Evolutionary conservation across 2,797 vertebrate genomes (phyloP), one percentile per base, ranked within the genome.

Genomic region (Mionectes olivaceus): DNA sequence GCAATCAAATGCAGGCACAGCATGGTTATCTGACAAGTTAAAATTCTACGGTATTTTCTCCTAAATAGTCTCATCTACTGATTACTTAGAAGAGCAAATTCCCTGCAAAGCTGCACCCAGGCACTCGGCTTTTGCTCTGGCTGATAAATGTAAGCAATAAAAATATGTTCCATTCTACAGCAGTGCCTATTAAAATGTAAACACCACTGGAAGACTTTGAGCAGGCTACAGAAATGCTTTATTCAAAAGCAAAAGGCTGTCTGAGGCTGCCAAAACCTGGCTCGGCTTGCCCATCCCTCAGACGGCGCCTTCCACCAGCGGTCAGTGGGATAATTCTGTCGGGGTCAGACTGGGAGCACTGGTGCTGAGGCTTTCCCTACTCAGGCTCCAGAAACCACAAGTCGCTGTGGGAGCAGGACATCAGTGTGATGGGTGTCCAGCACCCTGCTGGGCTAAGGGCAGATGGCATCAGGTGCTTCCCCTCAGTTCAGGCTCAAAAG

Each of bases 181-280:
- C 91, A 91, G 92, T 53, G 86, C 91, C 97, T 95, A 97, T 97
- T 97, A 97, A 98, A 97, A 98, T 97, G 97, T 96, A 97, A 97
- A 97, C 96, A 92, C 81, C 82, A 89, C 71, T 82, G 93, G 75
- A 90, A 90, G 97, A 96, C 96, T 93, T 87, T 95, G 95, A 97
- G 96, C 83, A 92, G 94, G 89, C 87, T 87, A 96, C 97, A 97
- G 94, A 97, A 97, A 97, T 95, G 96, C 96, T 98, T 97, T 97
- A 97, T 96, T 94, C 94, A 74, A 65, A 64, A 89, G 90, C 50
- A 87, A 76, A 86, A 81, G 89, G 52, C 49, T 93, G 75, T 76
- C 87, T 71, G 89, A 74, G 81, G 92, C 73, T 93, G 97, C 91
- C 83, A 21, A 56, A 89, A 57, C 82, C 80, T 9, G 7, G 35